Percentiles rank a stretch among this genome's conserved stretches.
phyloP scores from a whole-genome alignment of 2,797 vertebrate species.

The Chiloscyllium punctatum region DNA sequence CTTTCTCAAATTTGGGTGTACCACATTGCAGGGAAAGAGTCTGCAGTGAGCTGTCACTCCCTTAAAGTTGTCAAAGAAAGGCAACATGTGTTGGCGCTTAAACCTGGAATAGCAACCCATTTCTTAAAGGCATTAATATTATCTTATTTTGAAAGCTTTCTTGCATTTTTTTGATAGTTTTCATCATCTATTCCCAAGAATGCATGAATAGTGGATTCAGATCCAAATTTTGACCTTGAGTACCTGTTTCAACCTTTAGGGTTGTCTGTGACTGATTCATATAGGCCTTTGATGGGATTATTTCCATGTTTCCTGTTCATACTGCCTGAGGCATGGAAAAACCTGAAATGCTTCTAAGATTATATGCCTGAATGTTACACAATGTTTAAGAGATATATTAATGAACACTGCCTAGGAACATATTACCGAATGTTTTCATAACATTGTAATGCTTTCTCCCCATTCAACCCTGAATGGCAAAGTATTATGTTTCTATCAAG shows the following conservation, averaged over 20 bases:
- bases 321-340: background rate
- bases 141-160: background rate
- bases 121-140: background rate
- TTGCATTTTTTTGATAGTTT: background rate
- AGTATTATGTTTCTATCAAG: background rate
- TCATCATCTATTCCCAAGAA: background rate
- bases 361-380: background rate
- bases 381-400: background rate
- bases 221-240: background rate
- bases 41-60: background rate
- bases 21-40: background rate
- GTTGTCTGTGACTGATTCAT: background rate
- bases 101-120: background rate
- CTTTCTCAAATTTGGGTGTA: background rate
- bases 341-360: background rate
- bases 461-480: background rate
- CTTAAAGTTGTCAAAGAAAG: background rate
- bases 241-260: background rate
- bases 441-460: background rate
- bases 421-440: background rate
- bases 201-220: background rate
- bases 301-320: background rate
- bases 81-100: background rate
- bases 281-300: background rate
- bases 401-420: background rate